These are phyloP conservation scores for Apodemus agrarius DNA, from an alignment of 2,797 vertebrate species.

Conservation along the genomic window DNA sequence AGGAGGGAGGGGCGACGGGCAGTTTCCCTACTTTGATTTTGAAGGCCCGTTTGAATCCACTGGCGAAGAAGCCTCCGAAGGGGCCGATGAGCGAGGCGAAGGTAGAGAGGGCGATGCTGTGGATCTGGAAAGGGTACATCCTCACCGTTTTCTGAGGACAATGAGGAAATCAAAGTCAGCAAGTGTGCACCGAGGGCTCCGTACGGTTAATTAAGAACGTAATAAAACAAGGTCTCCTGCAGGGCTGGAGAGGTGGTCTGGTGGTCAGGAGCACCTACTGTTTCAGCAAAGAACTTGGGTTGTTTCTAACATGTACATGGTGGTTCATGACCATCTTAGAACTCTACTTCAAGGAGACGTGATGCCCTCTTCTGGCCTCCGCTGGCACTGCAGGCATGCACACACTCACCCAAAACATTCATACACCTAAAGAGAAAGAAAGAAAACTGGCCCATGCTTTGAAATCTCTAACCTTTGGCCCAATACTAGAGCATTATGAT, in stretches of 20 bases:
- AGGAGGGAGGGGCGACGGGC: background rate
- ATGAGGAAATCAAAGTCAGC: background rate
- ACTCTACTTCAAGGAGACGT: background rate
- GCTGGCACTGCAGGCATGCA: background rate
- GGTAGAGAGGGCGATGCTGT: conserved; percentile 97
- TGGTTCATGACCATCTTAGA: background rate
- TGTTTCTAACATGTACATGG: background rate
- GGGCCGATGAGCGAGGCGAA: conserved; percentile 98
- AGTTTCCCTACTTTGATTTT: conserved; percentile 95
- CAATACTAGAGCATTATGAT: background rate
- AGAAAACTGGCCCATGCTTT: background rate
- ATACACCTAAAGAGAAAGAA: background rate
- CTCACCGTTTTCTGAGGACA: conserved; percentile 91
- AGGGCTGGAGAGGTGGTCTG: background rate
- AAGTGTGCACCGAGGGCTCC: background rate
- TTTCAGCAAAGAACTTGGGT: background rate
- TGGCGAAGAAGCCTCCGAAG: conserved; percentile 98
- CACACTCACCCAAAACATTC: background rate
- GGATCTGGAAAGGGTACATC: conserved; percentile 99
- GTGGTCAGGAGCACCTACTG: background rate
- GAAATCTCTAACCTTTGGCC: background rate
- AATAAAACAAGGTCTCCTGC: background rate
- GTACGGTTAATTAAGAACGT: background rate
- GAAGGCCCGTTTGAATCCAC: conserved; percentile 98
- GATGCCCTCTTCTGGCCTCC: background rate